Conservation (phyloP, 2,113 vertebrate genomes). For the Eublepharis macularius region DNA sequence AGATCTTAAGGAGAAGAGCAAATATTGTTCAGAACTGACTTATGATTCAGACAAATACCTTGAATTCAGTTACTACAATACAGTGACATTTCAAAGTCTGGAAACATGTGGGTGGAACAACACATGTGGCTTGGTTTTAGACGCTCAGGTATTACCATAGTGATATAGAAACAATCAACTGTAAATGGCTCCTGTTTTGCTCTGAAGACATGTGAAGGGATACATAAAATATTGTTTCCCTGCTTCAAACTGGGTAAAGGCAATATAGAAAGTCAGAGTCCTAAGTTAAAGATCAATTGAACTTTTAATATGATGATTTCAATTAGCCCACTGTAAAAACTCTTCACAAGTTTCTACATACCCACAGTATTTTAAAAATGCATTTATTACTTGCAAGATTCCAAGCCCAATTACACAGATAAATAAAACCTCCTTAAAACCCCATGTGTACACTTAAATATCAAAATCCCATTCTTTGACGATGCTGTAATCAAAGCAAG, state of each 20-base stretch:
- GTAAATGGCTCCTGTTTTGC: neutral
- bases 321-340: neutral
- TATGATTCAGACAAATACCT: neutral
- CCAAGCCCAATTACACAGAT: conserved; percentile 28
- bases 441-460: conserved; percentile 42
- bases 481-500: conserved; percentile 65
- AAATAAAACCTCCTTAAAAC: conserved; percentile 38
- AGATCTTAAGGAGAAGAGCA: neutral
- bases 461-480: conserved; percentile 61
- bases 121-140: neutral
- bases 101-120: neutral
- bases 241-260: neutral
- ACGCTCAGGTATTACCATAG: neutral
- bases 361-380: neutral
- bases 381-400: neutral
- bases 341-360: neutral
- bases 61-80: neutral
- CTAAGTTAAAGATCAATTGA: neutral
- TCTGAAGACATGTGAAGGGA: neutral
- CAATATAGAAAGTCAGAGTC: neutral
- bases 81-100: neutral
- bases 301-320: neutral
- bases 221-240: neutral
- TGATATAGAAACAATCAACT: neutral
- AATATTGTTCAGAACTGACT: neutral